Percentiles rank a stretch among this genome's conserved stretches.
These are phyloP conservation scores for Drepanosiphum platanoidis DNA, from an alignment of 2,888 invertebrate species.

Conservation along the genomic window DNA sequence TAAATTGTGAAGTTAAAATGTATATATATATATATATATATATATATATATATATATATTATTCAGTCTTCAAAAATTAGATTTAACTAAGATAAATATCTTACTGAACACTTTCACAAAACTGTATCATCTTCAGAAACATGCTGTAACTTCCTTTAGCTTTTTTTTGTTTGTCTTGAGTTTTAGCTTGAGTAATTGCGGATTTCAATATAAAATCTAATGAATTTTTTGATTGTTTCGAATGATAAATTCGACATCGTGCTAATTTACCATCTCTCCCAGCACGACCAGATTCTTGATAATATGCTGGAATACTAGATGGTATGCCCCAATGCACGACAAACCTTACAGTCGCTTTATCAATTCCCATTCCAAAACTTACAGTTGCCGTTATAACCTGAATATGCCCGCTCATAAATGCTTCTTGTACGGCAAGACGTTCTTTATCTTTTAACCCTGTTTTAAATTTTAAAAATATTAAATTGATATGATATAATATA, in stretches of 20 bases:
- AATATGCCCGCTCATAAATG: conserved; percentile 90
- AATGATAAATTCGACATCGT: conserved; percentile 92
- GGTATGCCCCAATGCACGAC: conserved; percentile 97
- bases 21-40: no score
- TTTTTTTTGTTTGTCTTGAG: conserved; percentile 71
- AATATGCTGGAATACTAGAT: conserved; percentile 94
- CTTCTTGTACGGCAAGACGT: conserved; percentile 83
- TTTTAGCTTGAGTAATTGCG: conserved; percentile 74
- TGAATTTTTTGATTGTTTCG: conserved; percentile 80
- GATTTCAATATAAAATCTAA: conserved; percentile 81
- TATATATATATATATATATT: no score
- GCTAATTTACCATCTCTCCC: conserved; percentile 93
- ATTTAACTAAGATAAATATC: conserved; percentile 65
- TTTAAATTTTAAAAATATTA: background rate
- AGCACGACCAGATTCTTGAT: conserved; percentile 95
- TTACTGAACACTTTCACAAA: conserved; percentile 83
- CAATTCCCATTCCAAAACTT: conserved; percentile 99
- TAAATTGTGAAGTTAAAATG: conserved; percentile 7
- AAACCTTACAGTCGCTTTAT: conserved; percentile 93
- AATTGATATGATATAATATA: conserved; percentile 26
- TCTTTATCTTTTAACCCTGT: conserved; percentile 78
- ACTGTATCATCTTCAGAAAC: conserved; percentile 85
- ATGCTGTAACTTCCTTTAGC: conserved; percentile 74
- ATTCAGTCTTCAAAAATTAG: background rate
- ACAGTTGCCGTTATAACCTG: conserved; percentile 96